Base-by-base conservation (phyloP, 2,113 vertebrate species). In the Cnemophilus loriae region DNA sequence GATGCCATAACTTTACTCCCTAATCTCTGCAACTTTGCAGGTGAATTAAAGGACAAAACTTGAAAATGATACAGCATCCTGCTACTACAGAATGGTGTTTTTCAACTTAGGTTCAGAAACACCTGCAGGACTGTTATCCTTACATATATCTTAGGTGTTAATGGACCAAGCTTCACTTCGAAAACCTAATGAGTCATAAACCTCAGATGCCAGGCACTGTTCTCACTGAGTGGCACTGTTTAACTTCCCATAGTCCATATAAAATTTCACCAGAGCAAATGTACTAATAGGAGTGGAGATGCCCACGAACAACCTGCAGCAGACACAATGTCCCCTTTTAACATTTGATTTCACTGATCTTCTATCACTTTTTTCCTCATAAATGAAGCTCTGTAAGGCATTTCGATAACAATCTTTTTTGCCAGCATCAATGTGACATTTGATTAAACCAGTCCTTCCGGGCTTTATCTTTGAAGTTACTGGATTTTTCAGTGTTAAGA, bases 381-480 rank as follows among this genome's bases (percentile, higher is more conserved):
- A 68, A 32, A 56, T 52, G 71, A 91, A 95, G 53, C 10, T 84
- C 49, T 63, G 23, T 41, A 92, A 95, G 35, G 26, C 28, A 79
- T 81, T 81, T 95, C 0, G 4, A 89, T 68, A 92, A 75, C 49
- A 95, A 87, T 57, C 64, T 83, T 86, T 74, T 82, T n/a, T 78
- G 59, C 46, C 77, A 76, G 33, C 84, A 76, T 96, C 57, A 60
- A 87, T 75, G n/a, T 83, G 59, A 81, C 73, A 80, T 97, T 97
- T 94, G 80, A 93, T 97, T 96, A 97, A 97, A 76, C 27, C 84
- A 80, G 50, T 44, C 32, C 84, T 95, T 90, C 68, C 69, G 37
- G 60, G 37, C 5, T 96, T 97, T 96, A 78, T 79, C 77, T 95
- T 86, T 93, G 78, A 97, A 93, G 87, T 80, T 93, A 90, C 68